Evolutionary conservation across 2,113 vertebrate species (phyloP).

Genomic region (Mionectes macconnelli): DNA sequence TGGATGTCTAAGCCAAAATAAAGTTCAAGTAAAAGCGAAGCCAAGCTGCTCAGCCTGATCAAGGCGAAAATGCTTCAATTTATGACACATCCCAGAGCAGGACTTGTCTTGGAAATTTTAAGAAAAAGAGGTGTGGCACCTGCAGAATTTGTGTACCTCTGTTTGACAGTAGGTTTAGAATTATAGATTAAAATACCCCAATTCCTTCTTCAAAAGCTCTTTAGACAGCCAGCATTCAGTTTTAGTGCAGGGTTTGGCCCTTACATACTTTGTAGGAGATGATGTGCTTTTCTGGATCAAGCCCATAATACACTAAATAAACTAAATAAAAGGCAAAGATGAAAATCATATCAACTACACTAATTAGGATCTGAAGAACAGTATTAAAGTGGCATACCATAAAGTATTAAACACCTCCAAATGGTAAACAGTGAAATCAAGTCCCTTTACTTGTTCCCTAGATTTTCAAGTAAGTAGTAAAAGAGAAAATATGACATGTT

Average conservation of each 20-base stretch:
- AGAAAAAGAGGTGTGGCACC: not conserved
- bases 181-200: not conserved
- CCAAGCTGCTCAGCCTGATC: not conserved
- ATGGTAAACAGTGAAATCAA: not conserved
- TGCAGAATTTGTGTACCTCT: not conserved
- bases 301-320: not conserved
- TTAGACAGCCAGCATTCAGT: not conserved
- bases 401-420: not conserved
- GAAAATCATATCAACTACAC: not conserved
- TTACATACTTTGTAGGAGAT: not conserved
- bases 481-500: not conserved
- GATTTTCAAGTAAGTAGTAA: not conserved
- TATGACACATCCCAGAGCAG: not conserved
- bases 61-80: not conserved
- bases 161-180: not conserved
- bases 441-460: not conserved
- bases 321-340: not conserved
- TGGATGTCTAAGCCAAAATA: conserved; percentile 52
- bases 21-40: conserved; percentile 56
- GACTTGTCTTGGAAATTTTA: not conserved
- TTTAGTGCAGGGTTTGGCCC: not conserved
- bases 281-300: not conserved
- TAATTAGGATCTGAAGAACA: not conserved
- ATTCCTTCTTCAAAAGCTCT: not conserved
- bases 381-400: not conserved